These are phyloP conservation scores for Varecia variegata DNA, from an alignment of 2,797 vertebrate species.

Conservation along the genomic window DNA sequence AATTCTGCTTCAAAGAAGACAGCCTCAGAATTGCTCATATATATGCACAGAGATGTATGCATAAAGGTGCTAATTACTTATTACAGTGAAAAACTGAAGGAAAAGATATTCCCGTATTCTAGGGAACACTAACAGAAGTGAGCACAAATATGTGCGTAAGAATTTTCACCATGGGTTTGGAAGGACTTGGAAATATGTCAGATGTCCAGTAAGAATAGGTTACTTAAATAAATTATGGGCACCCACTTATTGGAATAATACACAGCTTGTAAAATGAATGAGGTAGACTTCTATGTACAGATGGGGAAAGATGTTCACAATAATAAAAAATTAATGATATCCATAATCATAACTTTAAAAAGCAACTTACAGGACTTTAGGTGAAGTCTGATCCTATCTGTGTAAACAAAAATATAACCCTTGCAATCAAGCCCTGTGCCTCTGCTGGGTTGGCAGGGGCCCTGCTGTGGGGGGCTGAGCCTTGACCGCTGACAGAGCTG, in stretches of 20 bases:
- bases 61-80: neutral
- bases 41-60: neutral
- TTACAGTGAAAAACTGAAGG: neutral
- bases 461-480: neutral
- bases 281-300: neutral
- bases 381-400: neutral
- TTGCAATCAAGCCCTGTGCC: neutral
- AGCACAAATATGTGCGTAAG: neutral
- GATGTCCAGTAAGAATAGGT: neutral
- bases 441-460: neutral
- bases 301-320: neutral
- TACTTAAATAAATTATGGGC: neutral
- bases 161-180: neutral
- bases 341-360: neutral
- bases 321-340: neutral
- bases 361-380: neutral
- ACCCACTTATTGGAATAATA: neutral
- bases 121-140: neutral
- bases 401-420: neutral
- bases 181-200: slow-evolving; percentile 16
- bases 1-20: neutral
- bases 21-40: neutral
- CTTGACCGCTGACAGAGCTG: too few relatives aligned
- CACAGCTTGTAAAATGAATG: slow-evolving; percentile 2
- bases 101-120: neutral